Conservation (phyloP, 30 jellyfish, hydroid and myxozoan species). For the Morbakka virulenta region DNA sequence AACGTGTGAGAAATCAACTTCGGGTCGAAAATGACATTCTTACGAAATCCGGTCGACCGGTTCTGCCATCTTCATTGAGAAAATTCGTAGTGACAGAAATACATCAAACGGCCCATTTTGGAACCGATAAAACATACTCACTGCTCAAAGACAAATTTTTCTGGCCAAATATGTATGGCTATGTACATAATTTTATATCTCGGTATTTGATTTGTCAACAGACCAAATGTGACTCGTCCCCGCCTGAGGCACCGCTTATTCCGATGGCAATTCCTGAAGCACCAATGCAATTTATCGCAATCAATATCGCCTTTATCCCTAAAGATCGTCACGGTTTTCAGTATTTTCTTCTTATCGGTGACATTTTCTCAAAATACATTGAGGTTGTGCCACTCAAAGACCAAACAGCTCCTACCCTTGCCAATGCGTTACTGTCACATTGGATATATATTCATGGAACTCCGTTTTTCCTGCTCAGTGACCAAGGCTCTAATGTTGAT, state of each 20-base stretch:
- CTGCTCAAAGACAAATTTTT: conserved; percentile 11
- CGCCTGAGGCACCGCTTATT: conserved; percentile 16
- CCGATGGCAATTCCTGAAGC: conserved; percentile 27
- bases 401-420: conserved; percentile 47
- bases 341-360: conserved; percentile 38
- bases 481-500: conserved; percentile 42
- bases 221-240: conserved; percentile 8
- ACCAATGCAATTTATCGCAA: conserved; percentile 32
- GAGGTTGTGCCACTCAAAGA: conserved; percentile 48
- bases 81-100: conserved; percentile 2
- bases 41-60: conserved; percentile 26
- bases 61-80: conserved; percentile 29
- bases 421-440: conserved; percentile 14
- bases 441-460: conserved; percentile 23
- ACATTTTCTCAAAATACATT: conserved; percentile 29
- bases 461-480: conserved; percentile 29
- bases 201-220: conserved; percentile 23
- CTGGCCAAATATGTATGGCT: conserved; percentile 46
- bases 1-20: conserved; percentile 7
- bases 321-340: conserved; percentile 21
- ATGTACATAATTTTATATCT: neutral
- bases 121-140: conserved; percentile 2
- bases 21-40: conserved; percentile 5
- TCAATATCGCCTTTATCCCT: conserved; percentile 42
- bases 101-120: conserved; percentile 36